Conservation (phyloP, 2,113 vertebrate species). For the Neodon shergylaensis region DNA sequence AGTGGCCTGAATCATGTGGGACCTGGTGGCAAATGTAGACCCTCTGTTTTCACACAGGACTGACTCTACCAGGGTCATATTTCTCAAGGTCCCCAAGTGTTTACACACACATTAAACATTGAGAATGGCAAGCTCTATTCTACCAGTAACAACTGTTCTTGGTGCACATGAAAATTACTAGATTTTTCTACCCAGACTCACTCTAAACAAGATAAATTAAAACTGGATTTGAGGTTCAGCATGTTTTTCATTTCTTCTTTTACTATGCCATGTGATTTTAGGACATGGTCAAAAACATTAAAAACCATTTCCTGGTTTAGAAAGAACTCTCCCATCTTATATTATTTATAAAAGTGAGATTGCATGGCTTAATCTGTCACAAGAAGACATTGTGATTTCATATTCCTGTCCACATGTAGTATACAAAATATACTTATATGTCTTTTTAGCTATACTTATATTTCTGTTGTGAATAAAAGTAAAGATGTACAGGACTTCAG, state of each 20-base stretch:
- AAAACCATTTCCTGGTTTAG: neutral
- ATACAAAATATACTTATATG: neutral
- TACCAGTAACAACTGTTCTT: neutral
- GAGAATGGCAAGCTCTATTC: neutral
- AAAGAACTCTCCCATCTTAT: neutral
- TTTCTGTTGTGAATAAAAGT: neutral
- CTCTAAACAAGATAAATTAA: neutral
- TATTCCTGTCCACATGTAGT: neutral
- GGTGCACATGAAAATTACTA: neutral
- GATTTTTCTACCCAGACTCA: neutral
- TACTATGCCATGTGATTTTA: constrained; percentile 25
- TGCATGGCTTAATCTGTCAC: neutral
- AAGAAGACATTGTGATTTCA: constrained; percentile 24
- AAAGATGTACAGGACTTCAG: neutral
- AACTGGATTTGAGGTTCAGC: neutral
- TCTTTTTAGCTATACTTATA: neutral
- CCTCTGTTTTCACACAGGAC: neutral
- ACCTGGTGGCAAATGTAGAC: neutral
- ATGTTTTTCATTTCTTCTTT: neutral
- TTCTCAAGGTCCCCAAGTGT: neutral
- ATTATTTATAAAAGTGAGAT: constrained; percentile 6
- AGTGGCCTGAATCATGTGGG: neutral
- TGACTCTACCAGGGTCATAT: neutral
- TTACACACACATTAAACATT: neutral
- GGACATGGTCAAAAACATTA: neutral